A percentile compares a stretch with the other conserved stretches of the same genome.
These are phyloP conservation scores for Drosophila colorata DNA, from an alignment of 2,888 invertebrate genomes.

Conservation along the genomic window DNA sequence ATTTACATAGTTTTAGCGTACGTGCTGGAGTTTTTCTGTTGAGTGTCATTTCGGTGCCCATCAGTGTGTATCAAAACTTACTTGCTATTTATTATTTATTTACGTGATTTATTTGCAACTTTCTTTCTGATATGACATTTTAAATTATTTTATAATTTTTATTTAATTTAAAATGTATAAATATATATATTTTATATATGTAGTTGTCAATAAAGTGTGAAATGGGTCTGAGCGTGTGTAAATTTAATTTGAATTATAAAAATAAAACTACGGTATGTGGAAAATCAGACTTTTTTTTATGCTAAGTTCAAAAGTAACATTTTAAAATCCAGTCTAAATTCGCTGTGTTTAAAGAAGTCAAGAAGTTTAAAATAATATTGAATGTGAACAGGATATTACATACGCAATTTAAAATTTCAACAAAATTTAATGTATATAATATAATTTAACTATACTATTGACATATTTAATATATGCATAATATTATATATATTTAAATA, in stretches of 20 bases:
- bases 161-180: too few relatives aligned
- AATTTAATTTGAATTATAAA: neutral
- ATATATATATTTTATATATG: too few relatives aligned
- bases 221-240: neutral
- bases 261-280: neutral
- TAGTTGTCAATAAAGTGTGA: slow-evolving; percentile 15
- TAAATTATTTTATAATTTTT: slow-evolving; percentile 17
- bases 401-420: too few relatives aligned
- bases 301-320: too few relatives aligned
- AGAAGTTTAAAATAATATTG: too few relatives aligned
- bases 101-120: slow-evolving; percentile 7
- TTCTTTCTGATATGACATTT: slow-evolving; percentile 6
- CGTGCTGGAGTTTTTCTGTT: slow-evolving; percentile 3
- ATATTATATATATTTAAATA: neutral
- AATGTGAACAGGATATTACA: too few relatives aligned
- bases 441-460: too few relatives aligned
- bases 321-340: too few relatives aligned
- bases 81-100: neutral
- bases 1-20: slow-evolving; percentile 6
- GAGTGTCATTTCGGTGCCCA: slow-evolving; percentile 14
- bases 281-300: too few relatives aligned
- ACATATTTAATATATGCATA: neutral
- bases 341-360: too few relatives aligned
- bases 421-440: too few relatives aligned
- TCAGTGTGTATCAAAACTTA: neutral